Evolutionary conservation across 2,797 vertebrate species (phyloP), one percentile per base, ranked within the genome.

Genomic region (Acrocephalus scirpaceus): DNA sequence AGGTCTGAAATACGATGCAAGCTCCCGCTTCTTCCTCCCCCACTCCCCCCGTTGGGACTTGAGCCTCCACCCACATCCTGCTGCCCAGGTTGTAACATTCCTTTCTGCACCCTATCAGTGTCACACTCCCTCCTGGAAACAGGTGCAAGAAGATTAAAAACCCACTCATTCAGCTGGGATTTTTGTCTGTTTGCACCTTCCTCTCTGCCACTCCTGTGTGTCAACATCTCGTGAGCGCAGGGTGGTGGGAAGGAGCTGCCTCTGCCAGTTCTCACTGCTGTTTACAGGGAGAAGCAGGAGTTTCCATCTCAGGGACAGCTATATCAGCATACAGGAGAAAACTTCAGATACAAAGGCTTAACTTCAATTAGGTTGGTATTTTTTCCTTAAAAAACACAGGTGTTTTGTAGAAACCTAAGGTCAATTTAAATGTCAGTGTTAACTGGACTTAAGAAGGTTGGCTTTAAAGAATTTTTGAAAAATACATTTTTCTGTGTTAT

Each of bases 131-230:
- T 95, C 66, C 94, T 96, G 87, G 36, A 96, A 96, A 80, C 97
- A 97, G 97, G 96, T 97, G 96, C 93, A 90, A 95, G 83, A 79
- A 91, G 93, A 96, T 96, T 93, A 95, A 97, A 97, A 92, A 4
- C 86, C 85, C 94, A 84, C 95, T 95, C 92, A n/a, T 92, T 67
- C 78, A 95, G 93, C 85, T 94, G 95, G 92, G 93, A 89, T 93
- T 95, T 93, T 92, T 58, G 88, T 97, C 95, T 96, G 93, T 97
- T 97, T 83, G 62, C 82, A 97, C 93, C 87, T 71, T 94, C 58
- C 89, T 80, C 45, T 89, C 58, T 93, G 88, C 74, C 75, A 79
- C 76, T 88, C 76, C 77, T 94, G 11, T 74, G 74, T 94, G 88
- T 91, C 93, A 93, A 92, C 92, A 92, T 90, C 60, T 65, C n/a